Conservation (phyloP, 2,888 invertebrate genomes). For the Mimas tiliae region DNA sequence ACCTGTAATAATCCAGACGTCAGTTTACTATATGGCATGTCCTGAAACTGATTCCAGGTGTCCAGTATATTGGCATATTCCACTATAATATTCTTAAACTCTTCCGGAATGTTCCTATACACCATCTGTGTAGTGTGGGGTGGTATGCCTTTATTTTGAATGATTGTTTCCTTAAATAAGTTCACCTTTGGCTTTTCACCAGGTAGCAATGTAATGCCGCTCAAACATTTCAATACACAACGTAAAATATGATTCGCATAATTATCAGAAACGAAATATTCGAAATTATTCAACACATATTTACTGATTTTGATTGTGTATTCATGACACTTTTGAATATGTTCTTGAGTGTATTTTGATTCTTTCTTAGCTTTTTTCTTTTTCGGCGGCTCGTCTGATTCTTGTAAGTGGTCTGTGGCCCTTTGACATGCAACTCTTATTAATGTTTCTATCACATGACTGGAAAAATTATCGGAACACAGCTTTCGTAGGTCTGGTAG, state of each 20-base stretch:
- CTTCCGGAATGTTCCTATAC: slow-evolving; percentile 82
- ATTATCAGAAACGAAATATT: slow-evolving; percentile 91
- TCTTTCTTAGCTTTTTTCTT: slow-evolving; percentile 59
- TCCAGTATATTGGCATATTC: slow-evolving; percentile 87
- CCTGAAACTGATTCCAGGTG: slow-evolving; percentile 91
- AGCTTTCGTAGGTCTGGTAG: slow-evolving; percentile 87
- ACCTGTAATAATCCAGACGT: slow-evolving; percentile 90
- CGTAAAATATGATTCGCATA: slow-evolving; percentile 92
- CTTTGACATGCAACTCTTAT: slow-evolving; percentile 82
- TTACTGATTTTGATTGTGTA: slow-evolving; percentile 89
- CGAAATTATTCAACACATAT: slow-evolving; percentile 92
- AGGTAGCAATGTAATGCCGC: slow-evolving; percentile 86
- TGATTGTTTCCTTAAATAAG: slow-evolving; percentile 56
- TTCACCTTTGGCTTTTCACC: slow-evolving; percentile 74
- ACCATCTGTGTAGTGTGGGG: slow-evolving; percentile 69
- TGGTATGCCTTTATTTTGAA: slow-evolving; percentile 47
- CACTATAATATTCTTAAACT: slow-evolving; percentile 85
- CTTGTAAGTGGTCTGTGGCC: slow-evolving; percentile 72
- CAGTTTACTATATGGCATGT: slow-evolving; percentile 87
- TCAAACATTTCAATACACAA: slow-evolving; percentile 88
- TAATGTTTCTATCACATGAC: slow-evolving; percentile 91
- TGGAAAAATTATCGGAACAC: slow-evolving; percentile 90
- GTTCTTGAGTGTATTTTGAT: slow-evolving; percentile 69
- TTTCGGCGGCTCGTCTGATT: slow-evolving; percentile 52
- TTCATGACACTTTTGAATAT: slow-evolving; percentile 83